phyloP scores from a whole-genome alignment of 2,113 vertebrate genomes.

The Caretta caretta region DNA sequence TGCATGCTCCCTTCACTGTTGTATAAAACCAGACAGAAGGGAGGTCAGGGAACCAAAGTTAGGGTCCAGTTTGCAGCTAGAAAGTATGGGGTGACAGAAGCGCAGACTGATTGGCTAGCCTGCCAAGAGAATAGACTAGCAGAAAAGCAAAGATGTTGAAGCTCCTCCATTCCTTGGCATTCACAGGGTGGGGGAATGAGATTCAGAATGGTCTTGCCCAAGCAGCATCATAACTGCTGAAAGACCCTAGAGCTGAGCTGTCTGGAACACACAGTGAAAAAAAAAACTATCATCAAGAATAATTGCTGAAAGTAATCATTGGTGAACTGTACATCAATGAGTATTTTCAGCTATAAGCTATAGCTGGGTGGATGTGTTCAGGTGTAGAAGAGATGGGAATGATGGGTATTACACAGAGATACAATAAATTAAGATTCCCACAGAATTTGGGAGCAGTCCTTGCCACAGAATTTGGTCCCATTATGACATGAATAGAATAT shows the following conservation, averaged over 20 bases:
- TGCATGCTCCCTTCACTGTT: background rate
- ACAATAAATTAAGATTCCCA: background rate
- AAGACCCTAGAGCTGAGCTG: background rate
- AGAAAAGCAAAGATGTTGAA: background rate
- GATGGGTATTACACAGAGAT: background rate
- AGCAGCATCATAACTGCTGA: rapidly evolving
- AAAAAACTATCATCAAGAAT: background rate
- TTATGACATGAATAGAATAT: background rate
- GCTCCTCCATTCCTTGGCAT: background rate
- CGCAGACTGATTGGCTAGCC: background rate
- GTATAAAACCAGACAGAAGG: background rate
- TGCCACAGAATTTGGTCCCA: background rate
- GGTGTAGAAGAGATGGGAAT: background rate
- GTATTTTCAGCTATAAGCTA: background rate
- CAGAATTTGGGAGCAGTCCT: background rate
- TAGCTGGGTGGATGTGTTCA: background rate
- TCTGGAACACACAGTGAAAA: background rate
- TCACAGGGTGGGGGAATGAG: background rate
- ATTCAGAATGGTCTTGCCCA: background rate
- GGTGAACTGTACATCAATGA: background rate
- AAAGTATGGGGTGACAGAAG: background rate
- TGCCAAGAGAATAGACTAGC: background rate
- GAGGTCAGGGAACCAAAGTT: background rate
- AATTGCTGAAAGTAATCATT: background rate
- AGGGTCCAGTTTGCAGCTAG: background rate